Evolutionary conservation across 2,888 invertebrate species (phyloP), one percentile per base, ranked within the genome.

Genomic region (Nemotelus nigrinus): DNA sequence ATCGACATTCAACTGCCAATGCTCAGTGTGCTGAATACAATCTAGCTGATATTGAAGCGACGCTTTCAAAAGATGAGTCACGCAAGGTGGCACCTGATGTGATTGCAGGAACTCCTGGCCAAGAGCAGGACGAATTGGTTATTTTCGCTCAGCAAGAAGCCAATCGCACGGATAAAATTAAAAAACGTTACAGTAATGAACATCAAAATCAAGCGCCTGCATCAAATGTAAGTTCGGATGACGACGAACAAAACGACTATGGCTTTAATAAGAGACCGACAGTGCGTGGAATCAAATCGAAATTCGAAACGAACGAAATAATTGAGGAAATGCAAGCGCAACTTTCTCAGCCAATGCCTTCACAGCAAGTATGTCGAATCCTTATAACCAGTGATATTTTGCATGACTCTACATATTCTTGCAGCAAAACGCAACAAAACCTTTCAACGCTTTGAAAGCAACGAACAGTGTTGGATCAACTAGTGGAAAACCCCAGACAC

Each of bases 261-360:
- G 96, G 96, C 0, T 96, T 96, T 85, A 94, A 95, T 83, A 91
- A 94, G 55, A 89, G 96, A n/a, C 96, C 96, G 0, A 94, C 95
- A 0, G 96, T 96, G 2, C 91, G 95, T 1, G 96, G 96, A 0
- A 96, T 96, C 80, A 96, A 96, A 84, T 93, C 95, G n/a, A 91
- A 94, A 81, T 92, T 95, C 80, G 94, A 93, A 8, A 93, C 94
- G 0, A 93, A 92, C 80, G 94, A 94, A 83, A 93, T 95, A 58
- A 88, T 95, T 0, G 92, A 94, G 82, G 95, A 95, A 84, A 92
- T 95, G 89, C 93, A 94, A 84, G 91, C 91, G 77, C 93, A 94
- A 82, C 87, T 91, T 65, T 86, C 78, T 3, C 78, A 81, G 4
- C 41, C 78, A 2, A 64, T 41, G 71, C 79, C 47, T 78, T 80